Evolutionary conservation across 1,140 invertebrate genomes (phyloP).

Genomic region (Agraylea sexmaculata): DNA sequence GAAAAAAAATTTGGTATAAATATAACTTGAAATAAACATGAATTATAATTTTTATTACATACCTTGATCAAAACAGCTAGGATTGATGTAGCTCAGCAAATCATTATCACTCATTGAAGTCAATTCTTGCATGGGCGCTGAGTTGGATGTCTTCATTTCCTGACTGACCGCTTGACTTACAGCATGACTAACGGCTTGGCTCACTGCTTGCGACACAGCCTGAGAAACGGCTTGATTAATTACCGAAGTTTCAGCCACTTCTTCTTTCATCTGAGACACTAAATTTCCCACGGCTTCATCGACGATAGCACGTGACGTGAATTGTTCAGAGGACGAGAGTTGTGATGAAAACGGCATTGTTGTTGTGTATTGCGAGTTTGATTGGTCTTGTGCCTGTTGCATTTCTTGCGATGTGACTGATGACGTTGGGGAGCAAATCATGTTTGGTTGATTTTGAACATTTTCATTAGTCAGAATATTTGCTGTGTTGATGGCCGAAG

Average conservation of each 20-base stretch:
- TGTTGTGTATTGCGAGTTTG: conserved; percentile 24
- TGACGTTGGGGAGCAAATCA: conserved; percentile 31
- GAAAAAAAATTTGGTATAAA: no score
- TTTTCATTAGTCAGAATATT: conserved; percentile 35
- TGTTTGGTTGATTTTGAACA: conserved; percentile 18
- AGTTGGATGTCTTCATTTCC: conserved; percentile 42
- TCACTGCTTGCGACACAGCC: conserved; percentile 45
- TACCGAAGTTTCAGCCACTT: conserved; percentile 36
- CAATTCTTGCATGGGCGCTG: conserved; percentile 50
- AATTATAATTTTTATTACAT: no score
- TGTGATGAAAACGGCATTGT: conserved; percentile 30
- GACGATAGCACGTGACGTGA: conserved; percentile 8
- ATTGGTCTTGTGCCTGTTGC: conserved; percentile 28
- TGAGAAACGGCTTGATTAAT: conserved; percentile 43
- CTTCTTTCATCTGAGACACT: conserved; percentile 18
- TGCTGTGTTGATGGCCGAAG: conserved; percentile 37
- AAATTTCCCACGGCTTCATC: conserved; percentile 12
- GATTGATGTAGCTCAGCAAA: conserved; percentile 74
- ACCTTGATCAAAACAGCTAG: conserved; percentile 74
- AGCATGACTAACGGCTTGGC: conserved; percentile 44
- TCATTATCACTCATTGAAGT: conserved; percentile 75
- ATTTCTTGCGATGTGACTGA: conserved; percentile 34
- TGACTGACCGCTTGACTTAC: conserved; percentile 48
- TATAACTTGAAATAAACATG: no score
- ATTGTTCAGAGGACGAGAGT: conserved; percentile 27